Conservation (phyloP, 2,113 vertebrate species). For the Nymphicus hollandicus region DNA sequence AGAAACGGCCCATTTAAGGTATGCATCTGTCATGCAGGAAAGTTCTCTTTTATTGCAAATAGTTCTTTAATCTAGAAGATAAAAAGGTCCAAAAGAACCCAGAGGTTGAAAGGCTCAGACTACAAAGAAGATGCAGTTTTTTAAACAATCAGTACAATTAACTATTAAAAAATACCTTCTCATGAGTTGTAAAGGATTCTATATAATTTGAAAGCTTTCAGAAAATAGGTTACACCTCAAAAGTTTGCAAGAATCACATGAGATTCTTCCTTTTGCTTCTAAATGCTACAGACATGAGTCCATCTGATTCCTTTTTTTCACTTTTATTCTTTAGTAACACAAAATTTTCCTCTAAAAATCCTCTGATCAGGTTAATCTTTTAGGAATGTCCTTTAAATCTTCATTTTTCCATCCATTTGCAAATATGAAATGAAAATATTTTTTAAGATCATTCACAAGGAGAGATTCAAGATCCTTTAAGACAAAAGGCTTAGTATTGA, state of each 20-base stretch:
- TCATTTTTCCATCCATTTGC: not conserved
- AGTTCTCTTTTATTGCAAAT: not conserved
- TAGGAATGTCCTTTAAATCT: not conserved
- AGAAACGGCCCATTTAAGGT: not conserved
- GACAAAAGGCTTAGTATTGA: not conserved
- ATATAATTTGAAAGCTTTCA: not conserved
- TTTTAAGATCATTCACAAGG: not conserved
- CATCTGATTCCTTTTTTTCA: not conserved
- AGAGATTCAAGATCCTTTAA: not conserved
- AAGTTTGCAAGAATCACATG: not conserved
- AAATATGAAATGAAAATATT: not conserved
- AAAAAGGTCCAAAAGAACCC: not conserved
- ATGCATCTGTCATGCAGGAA: not conserved
- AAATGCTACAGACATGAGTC: not conserved
- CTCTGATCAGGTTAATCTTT: not conserved
- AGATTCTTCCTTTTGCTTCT: not conserved
- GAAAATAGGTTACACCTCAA: not conserved
- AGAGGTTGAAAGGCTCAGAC: not conserved
- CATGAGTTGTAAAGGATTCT: not conserved
- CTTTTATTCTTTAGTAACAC: not conserved
- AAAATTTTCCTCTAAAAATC: not conserved
- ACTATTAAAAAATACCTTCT: not conserved
- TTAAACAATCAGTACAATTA: not conserved
- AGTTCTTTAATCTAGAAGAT: constrained; percentile 4
- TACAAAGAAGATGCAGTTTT: not conserved